A percentile compares a stretch with the other conserved stretches of the same genome.
phyloP scores from a whole-genome alignment of 2,113 vertebrate species.

The Ovis canadensis region DNA sequence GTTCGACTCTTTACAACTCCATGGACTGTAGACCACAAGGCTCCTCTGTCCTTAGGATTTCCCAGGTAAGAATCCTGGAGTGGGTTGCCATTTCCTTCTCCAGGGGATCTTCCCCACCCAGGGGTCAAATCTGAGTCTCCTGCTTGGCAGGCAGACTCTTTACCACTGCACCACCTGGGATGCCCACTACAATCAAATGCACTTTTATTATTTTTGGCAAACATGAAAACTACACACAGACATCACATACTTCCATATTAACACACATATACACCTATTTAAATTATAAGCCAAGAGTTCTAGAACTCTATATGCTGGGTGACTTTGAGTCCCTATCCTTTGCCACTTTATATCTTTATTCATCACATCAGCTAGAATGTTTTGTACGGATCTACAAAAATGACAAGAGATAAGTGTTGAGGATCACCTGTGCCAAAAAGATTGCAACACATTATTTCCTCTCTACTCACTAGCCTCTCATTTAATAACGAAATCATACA shows the following conservation, averaged over 20 bases:
- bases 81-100: not conserved
- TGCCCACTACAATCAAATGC: not conserved
- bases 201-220: not conserved
- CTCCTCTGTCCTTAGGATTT: not conserved
- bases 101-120: not conserved
- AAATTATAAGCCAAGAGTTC: constrained; percentile 1
- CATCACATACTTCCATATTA: not conserved
- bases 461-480: not conserved
- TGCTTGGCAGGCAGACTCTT: not conserved
- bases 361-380: not conserved
- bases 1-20: not conserved
- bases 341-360: not conserved
- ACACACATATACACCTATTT: not conserved
- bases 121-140: not conserved
- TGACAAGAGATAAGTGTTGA: not conserved
- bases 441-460: not conserved
- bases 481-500: not conserved
- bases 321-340: not conserved
- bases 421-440: not conserved
- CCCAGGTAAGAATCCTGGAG: not conserved
- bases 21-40: not conserved
- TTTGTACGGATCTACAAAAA: not conserved
- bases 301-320: not conserved
- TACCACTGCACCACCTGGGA: not conserved
- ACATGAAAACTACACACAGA: not conserved